Base-by-base conservation (phyloP, 1,140 invertebrate genomes). In the Drosophila micromelanica region DNA sequence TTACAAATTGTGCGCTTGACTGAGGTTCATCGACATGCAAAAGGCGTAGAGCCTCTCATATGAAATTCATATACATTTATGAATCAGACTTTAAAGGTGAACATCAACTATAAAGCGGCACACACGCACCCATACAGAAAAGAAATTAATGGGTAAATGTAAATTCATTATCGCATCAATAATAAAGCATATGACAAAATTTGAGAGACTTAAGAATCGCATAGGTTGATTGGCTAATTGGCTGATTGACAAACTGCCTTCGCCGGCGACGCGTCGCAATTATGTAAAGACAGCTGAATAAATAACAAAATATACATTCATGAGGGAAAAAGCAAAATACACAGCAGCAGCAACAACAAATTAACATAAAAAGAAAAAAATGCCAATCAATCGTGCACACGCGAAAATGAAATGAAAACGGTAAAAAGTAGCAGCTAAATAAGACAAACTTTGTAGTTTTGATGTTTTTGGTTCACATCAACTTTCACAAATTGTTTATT, bases 361-460 rank as follows among this genome's bases (percentile, higher is more conserved):
- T 38, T 37, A 38, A 72, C 77, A 64, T 73, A 46, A 35, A 76
- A 40, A 59, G 49, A 71, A 74, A 73, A 61, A 62, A 57, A 61
- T 60, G 56, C 63, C 71, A 86, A 87, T 78, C 84, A 86, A 78
- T 73, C 52, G 71, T 40, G 48, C 67, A 78, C 75, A 86, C 72
- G 75, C 75, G 81, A 86, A 85, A 85, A 86, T 73, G 48, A 84
- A 85, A 68, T 61, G 78, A 87, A 85, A 85, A 81, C 59, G 78
- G 63, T 56, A 70, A 55, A 61, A 64, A 65, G 45, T 23, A 40
- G 30, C 49, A 55, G 59, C 64, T 74, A 81, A 64, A 79, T 79
- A 72, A 76, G 76, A 84, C 70, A 71, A 78, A 84, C 70, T 65
- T 48, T 78, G 62, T 62, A 71, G 62, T 63, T 61, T 63, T 52